These are phyloP conservation scores for Ceratosolen fusciceps DNA, from an alignment of 1,140 invertebrate species.

Conservation along the genomic window DNA sequence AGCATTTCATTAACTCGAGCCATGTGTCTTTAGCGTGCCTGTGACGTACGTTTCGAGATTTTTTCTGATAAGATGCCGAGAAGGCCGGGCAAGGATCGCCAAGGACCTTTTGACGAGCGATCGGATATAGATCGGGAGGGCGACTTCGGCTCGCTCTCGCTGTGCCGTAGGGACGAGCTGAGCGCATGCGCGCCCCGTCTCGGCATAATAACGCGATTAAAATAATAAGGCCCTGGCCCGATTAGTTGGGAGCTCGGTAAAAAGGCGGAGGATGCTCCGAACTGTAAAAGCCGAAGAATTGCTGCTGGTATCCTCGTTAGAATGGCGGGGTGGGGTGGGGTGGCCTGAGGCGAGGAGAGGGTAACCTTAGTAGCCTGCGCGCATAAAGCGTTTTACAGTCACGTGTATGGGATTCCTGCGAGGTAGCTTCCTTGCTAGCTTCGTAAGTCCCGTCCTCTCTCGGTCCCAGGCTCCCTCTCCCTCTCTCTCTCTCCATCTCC, in stretches of 20 bases:
- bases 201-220: slow-evolving; percentile 34
- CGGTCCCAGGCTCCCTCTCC: not conserved
- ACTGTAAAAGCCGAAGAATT: slow-evolving; percentile 22
- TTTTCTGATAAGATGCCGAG: no score
- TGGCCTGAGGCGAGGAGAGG: not conserved
- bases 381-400: slow-evolving; percentile 34
- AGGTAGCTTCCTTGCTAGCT: not conserved
- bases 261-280: not conserved
- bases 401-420: slow-evolving; percentile 4
- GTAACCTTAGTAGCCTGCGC: slow-evolving; percentile 9
- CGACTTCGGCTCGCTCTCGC: no score
- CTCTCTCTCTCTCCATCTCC: not conserved
- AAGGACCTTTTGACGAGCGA: no score
- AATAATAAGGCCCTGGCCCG: slow-evolving; percentile 39
- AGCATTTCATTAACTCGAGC: slow-evolving; percentile 13
- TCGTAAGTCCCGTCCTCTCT: no score
- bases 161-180: no score
- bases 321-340: no score
- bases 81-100: no score
- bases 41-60: no score
- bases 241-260: slow-evolving; percentile 18
- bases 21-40: no score
- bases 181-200: no score
- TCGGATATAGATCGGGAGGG: no score
- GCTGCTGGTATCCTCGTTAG: slow-evolving; percentile 25